Evolutionary conservation across 2,113 vertebrate genomes (phyloP).

Genomic region (Egretta garzetta): DNA sequence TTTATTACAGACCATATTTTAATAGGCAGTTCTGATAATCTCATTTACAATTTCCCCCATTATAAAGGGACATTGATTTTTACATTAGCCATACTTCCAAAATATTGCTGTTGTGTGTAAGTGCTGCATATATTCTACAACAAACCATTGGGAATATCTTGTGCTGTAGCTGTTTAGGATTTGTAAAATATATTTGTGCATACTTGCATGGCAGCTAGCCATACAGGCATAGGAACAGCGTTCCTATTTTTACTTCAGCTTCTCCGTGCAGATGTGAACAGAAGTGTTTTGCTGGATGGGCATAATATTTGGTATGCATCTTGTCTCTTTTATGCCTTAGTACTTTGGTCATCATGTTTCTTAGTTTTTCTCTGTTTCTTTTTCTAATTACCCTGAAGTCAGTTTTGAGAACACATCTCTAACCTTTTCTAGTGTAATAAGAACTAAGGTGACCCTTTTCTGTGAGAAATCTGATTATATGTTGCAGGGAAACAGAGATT

Average conservation of each 20-base stretch:
- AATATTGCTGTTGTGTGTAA: background rate
- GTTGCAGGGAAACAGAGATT: conserved; percentile 13
- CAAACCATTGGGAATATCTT: background rate
- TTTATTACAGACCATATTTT: conserved; percentile 12
- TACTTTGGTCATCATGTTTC: background rate
- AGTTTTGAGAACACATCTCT: conserved; percentile 5
- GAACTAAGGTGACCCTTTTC: conserved; percentile 17
- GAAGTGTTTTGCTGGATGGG: background rate
- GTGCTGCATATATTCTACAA: background rate
- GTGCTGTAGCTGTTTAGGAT: background rate
- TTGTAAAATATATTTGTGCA: background rate
- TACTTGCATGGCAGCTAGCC: background rate
- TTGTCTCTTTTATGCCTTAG: background rate
- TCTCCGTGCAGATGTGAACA: background rate
- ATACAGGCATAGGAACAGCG: background rate
- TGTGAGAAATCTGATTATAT: background rate
- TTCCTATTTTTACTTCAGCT: background rate
- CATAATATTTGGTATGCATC: background rate
- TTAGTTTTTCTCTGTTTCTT: background rate
- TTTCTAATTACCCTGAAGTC: conserved; percentile 14
- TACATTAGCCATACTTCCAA: background rate
- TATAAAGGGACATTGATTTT: conserved; percentile 34
- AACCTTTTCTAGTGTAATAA: background rate
- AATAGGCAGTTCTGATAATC: conserved; percentile 30
- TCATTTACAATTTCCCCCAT: background rate